Base-by-base conservation (phyloP, 2,113 vertebrate genomes). In the Onychostruthus taczanowskii region DNA sequence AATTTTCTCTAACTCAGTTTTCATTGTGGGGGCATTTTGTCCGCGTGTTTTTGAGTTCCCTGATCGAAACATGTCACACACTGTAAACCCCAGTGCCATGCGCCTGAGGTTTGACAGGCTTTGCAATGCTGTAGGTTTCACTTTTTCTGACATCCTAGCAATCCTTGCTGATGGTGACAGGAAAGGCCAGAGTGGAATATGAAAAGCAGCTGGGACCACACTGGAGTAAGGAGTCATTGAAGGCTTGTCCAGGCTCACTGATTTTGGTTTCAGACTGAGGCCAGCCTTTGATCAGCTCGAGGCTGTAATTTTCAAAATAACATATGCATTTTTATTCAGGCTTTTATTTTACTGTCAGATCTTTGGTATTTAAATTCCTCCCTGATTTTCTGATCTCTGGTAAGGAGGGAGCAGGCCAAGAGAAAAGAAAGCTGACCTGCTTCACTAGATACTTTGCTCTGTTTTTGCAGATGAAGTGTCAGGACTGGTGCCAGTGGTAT, bases 41-140 rank as follows among this genome's bases (percentile, higher is more conserved):
- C 6, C 10, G 1, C 1, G 2, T 1, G 0, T 37, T 77, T 90
- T 37, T 2, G 1, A n/a, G n/a, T 30, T 89, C 77, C 37, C 66
- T 3, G 1, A 56, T 21, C 79, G 49, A 84, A 91, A 50, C 41
- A 17, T 3, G 26, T 64, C 74, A 78, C 69, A 87, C 52, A 27
- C 61, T 0, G 0, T 87, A 79, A 92, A 92, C 35, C 13, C n/a
- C 2, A 1, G 24, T 10, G 28, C 61, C 73, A 78, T 3, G 8
- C 0, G 2, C 70, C 43, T 41, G 47, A 64, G 66, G 55, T 82
- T 84, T 89, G 56, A 63, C 86, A 92, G 80, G 30, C 35, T 94
- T 90, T 53, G 49, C 56, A 72, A 26, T 7, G 14, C 41, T 67
- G 6, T 20, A 84, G 53, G 56, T 84, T 92, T 95, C 26, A 13